Conservation (phyloP, 2,797 vertebrate genomes). For the Halcyon leucocephala region DNA sequence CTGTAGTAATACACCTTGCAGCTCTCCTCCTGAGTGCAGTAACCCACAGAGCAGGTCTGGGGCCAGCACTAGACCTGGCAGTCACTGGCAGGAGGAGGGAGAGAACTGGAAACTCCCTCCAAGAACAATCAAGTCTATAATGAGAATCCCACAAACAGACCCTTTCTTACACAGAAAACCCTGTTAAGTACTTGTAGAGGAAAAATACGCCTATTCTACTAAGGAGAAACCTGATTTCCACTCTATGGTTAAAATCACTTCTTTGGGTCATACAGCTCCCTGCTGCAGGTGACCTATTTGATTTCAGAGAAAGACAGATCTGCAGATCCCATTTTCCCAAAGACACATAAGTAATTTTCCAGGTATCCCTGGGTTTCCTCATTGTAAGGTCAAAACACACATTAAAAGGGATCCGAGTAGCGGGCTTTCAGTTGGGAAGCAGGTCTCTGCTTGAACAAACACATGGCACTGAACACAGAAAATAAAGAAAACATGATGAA, state of each 20-base stretch:
- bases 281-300: neutral
- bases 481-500: neutral
- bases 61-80: neutral
- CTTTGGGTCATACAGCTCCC: neutral
- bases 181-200: neutral
- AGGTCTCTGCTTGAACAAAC: neutral
- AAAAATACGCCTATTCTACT: neutral
- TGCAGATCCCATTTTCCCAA: neutral
- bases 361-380: neutral
- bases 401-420: neutral
- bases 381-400: neutral
- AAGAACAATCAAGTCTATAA: neutral
- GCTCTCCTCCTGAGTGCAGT: neutral
- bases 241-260: neutral
- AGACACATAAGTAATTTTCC: neutral
- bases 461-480: neutral
- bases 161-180: neutral
- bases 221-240: neutral
- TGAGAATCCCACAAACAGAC: neutral
- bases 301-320: neutral
- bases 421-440: neutral
- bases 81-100: neutral
- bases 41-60: neutral
- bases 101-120: neutral
- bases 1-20: neutral